Conservation (phyloP, 2,888 invertebrate species). For the Carterocephalus palaemon region DNA sequence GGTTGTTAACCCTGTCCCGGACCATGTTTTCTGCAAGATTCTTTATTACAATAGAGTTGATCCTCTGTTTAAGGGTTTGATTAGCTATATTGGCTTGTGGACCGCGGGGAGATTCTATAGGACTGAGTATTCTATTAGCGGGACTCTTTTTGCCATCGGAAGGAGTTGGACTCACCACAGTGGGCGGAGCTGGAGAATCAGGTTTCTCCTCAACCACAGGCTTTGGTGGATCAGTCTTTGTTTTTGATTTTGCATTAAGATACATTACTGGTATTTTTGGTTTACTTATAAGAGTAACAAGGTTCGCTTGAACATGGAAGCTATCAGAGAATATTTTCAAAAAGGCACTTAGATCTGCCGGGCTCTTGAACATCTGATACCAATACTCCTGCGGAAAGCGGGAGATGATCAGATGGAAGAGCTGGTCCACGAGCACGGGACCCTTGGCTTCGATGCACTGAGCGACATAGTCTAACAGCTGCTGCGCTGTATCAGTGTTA, state of each 20-base stretch:
- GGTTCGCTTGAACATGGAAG: constrained; percentile 95
- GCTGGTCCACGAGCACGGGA: constrained; percentile 90
- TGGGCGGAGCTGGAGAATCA: constrained; percentile 56
- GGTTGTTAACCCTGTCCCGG: constrained; percentile 70
- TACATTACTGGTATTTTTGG: constrained; percentile 83
- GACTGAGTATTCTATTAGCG: constrained; percentile 74
- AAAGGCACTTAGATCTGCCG: constrained; percentile 93
- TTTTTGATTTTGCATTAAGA: constrained; percentile 72
- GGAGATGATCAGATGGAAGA: constrained; percentile 89
- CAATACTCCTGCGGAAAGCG: constrained; percentile 88
- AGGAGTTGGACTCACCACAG: constrained; percentile 65
- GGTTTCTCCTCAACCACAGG: constrained; percentile 63
- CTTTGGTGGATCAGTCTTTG: constrained; percentile 75
- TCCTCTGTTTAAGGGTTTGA: constrained; percentile 91
- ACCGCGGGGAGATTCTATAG: constrained; percentile 70
- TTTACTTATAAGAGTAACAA: constrained; percentile 89
- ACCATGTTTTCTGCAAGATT: constrained; percentile 92
- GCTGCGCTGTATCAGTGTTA: constrained; percentile 90
- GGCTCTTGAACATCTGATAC: constrained; percentile 93
- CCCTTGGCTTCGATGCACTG: constrained; percentile 90
- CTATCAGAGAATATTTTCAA: constrained; percentile 95
- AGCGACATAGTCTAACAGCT: constrained; percentile 88
- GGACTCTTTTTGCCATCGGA: constrained; percentile 69
- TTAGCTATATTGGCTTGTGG: constrained; percentile 79
- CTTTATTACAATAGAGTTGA: constrained; percentile 92